Conservation (phyloP, 2,888 invertebrate species). For the Tachina fera region DNA sequence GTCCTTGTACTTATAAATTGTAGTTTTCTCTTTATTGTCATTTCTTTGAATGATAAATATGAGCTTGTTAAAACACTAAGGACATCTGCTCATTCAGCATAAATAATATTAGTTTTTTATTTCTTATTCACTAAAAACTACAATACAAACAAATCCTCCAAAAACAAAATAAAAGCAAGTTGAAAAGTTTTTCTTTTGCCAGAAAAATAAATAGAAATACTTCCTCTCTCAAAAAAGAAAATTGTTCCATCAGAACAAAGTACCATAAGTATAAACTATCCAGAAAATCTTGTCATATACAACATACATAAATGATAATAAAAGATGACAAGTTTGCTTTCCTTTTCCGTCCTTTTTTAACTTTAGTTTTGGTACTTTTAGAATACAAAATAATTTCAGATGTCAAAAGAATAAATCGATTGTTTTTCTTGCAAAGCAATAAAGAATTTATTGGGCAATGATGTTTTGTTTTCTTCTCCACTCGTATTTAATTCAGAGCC, state of each 20-base stretch:
- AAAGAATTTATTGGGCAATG: slow-evolving; percentile 40
- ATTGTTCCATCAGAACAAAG: slow-evolving; percentile 10
- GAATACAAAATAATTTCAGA: neutral
- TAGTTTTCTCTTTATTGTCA: neutral
- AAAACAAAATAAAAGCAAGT: slow-evolving; percentile 20
- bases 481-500: slow-evolving; percentile 17
- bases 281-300: slow-evolving; percentile 53
- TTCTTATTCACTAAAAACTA: neutral
- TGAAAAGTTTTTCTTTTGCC: slow-evolving; percentile 10
- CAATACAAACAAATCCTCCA: slow-evolving; percentile 34
- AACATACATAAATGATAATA: slow-evolving; percentile 34
- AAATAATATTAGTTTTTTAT: slow-evolving; percentile 57
- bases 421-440: slow-evolving; percentile 31
- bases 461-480: neutral
- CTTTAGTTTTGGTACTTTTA: slow-evolving; percentile 4
- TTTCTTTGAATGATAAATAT: slow-evolving; percentile 59
- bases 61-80: slow-evolving; percentile 67
- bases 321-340: slow-evolving; percentile 34
- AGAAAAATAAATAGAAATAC: slow-evolving; percentile 34
- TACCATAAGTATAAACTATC: slow-evolving; percentile 46
- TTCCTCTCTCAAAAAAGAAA: neutral
- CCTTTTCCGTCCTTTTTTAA: neutral
- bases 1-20: neutral
- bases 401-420: slow-evolving; percentile 27
- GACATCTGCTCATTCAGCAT: slow-evolving; percentile 71